Base-by-base conservation (phyloP, 92 coral and sea anemone genomes). In the Epizoanthus scotinus region DNA sequence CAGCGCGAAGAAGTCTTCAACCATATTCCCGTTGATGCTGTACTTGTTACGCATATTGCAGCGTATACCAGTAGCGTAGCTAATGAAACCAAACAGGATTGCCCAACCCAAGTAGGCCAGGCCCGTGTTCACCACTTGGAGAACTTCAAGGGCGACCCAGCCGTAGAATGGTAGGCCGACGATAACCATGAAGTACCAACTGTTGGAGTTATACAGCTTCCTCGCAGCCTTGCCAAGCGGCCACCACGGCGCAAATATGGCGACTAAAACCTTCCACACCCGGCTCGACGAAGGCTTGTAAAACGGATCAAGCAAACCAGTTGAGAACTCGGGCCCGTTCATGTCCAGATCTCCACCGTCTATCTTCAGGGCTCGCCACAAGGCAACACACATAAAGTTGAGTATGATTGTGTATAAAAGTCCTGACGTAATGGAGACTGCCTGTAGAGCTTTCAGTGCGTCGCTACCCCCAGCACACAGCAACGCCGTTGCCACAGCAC, bases 401-500 rank as follows among this genome's bases (percentile, higher is more conserved):
- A 94, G 90, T 12, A 94, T 78, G 73, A 91, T 70, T 0, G 98
- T 93, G 88, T 91, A 93, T 20, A 91, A 71, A 49, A 88, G 89
- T 2, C 98, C 98, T 10, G 94, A 84, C 22, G 91, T 82, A 15
- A 91, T 89, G 53, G 98, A 88, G 22, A 88, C 92, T 36, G 94
- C 86, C 70, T 91, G 98, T 4, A 93, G 91, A 29, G 98, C 95
- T 27, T 71, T 82, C 50, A 93, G 81, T 7, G 98, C 98, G 19
- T 91, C 77, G 6, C 34, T 52, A 1, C 93, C 95, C 10, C 94
- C 98, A n/a, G 88, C 86, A 40, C 86, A 77, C 20, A 93, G 87
- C 58, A 93, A 89, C 18, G 93, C 98, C n/a, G 94, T 88, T 15
- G 98, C 98, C 2, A 90, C 87, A 3, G 98, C 98, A 1, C 98